phyloP scores from a whole-genome alignment of 2,888 invertebrate species.

The Agonopterix heracliana region DNA sequence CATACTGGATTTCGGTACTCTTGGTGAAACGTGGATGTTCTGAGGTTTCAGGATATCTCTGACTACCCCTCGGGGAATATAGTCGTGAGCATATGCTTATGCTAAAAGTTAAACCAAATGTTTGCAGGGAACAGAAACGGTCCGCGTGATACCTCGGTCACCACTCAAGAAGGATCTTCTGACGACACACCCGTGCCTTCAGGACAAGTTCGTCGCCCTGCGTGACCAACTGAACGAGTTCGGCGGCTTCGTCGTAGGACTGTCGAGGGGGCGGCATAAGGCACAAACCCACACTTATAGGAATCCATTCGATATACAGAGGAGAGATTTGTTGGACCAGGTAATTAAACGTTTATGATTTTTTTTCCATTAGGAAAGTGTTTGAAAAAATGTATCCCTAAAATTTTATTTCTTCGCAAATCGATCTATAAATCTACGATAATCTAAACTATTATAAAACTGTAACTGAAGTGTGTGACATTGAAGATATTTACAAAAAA shows the following conservation, averaged over 20 bases:
- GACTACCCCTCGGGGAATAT: too few species aligned
- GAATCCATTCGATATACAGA: slow-evolving; percentile 97
- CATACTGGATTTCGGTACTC: too few species aligned
- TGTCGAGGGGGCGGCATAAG: slow-evolving; percentile 73
- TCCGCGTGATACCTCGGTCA: slow-evolving; percentile 83
- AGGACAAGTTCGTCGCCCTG: slow-evolving; percentile 88
- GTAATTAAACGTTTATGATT: slow-evolving; percentile 29
- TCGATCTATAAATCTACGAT: too few species aligned
- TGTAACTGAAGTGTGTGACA: too few species aligned
- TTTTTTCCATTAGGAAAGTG: too few species aligned
- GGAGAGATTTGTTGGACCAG: slow-evolving; percentile 92
- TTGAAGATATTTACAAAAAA: too few species aligned
- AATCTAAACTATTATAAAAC: too few species aligned
- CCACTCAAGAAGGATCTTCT: slow-evolving; percentile 86
- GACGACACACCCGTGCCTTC: slow-evolving; percentile 86
- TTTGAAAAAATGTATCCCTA: too few species aligned
- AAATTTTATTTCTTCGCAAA: too few species aligned
- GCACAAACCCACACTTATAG: slow-evolving; percentile 81
- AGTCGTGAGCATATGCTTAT: too few species aligned
- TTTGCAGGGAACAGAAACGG: slow-evolving; percentile 81
- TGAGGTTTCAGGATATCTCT: too few species aligned
- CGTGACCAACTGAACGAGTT: slow-evolving; percentile 92
- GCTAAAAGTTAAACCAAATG: background rate
- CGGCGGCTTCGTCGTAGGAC: slow-evolving; percentile 87
- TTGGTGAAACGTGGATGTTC: too few species aligned